Conservation (phyloP, 2,888 invertebrate genomes). For the Agrotis segetum region DNA sequence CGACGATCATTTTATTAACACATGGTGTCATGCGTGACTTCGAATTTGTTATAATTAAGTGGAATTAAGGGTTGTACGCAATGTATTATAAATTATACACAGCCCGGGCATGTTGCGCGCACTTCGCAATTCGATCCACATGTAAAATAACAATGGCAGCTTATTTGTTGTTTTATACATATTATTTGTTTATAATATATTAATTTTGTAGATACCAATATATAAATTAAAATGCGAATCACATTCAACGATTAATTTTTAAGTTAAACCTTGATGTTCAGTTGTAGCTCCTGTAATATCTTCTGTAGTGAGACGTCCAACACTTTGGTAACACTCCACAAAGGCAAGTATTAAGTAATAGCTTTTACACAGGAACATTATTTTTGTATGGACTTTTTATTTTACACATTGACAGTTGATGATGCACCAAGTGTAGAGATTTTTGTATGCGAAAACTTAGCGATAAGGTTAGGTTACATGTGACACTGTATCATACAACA, state of each 20-base stretch:
- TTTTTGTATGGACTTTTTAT: constrained; percentile 84
- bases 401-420: constrained; percentile 71
- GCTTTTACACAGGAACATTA: constrained; percentile 78
- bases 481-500: constrained; percentile 65
- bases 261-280: constrained; percentile 43
- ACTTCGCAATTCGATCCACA: constrained; percentile 44
- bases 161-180: constrained; percentile 74
- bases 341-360: constrained; percentile 75
- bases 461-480: constrained; percentile 72
- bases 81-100: constrained; percentile 45
- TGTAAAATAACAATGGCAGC: constrained; percentile 75
- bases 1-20: constrained; percentile 40
- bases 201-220: constrained; percentile 72
- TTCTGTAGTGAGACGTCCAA: constrained; percentile 51
- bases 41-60: constrained; percentile 56
- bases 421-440: constrained; percentile 81
- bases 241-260: constrained; percentile 68
- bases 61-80: constrained; percentile 48
- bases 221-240: constrained; percentile 76
- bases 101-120: constrained; percentile 50
- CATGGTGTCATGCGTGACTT: constrained; percentile 41
- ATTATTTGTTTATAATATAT: constrained; percentile 63
- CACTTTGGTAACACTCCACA: constrained; percentile 73
- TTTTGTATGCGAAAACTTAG: constrained; percentile 78
- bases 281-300: constrained; percentile 19